Evolutionary conservation across 2,113 vertebrate species (phyloP).

Genomic region (Polypterus senegalus): DNA sequence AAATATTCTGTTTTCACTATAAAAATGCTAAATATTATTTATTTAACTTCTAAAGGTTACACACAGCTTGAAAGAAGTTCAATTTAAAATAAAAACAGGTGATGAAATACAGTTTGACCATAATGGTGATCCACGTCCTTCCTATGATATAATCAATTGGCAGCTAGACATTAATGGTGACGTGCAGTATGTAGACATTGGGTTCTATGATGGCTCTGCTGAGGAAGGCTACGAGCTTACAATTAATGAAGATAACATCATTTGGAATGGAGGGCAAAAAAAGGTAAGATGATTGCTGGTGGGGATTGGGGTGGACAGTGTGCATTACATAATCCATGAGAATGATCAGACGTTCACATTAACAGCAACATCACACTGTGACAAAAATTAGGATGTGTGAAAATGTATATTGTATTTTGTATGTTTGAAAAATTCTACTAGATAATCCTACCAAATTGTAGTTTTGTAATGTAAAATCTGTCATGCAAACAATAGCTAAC

Average conservation of each 20-base stretch:
- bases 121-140: conserved; percentile 1
- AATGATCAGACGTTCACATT: not conserved
- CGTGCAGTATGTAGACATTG: conserved; percentile 9
- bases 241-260: conserved; percentile 9
- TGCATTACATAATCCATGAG: not conserved
- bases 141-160: conserved; percentile 13
- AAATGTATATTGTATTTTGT: not conserved
- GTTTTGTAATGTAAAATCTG: not conserved
- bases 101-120: conserved; percentile 5
- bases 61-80: not conserved
- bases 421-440: not conserved
- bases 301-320: too few relatives aligned
- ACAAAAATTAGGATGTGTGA: not conserved
- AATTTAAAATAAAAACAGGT: conserved; percentile 1
- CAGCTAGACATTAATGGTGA: conserved; percentile 4
- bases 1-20: too few relatives aligned
- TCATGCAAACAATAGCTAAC: too few relatives aligned
- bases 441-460: not conserved
- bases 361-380: not conserved
- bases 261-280: conserved; percentile 4
- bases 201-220: conserved; percentile 5
- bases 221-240: not conserved
- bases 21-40: too few relatives aligned
- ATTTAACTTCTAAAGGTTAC: conserved; percentile 1
- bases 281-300: not conserved